Evolutionary conservation across 2,888 invertebrate species (phyloP), one percentile per base, ranked within the genome.

Genomic region (Epicampocera succincta): DNA sequence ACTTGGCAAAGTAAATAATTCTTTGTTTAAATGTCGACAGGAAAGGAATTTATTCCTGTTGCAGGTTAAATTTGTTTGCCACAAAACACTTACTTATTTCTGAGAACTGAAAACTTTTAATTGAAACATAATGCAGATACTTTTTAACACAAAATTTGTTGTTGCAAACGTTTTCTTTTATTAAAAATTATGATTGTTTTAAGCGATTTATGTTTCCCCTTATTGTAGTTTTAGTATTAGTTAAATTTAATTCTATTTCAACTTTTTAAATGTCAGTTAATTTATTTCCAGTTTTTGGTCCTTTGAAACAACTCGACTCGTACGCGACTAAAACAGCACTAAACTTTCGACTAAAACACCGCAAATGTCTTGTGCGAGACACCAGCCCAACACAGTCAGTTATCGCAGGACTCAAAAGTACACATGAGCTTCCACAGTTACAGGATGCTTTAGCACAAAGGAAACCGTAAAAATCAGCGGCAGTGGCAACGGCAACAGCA

Each of bases 291-390:
- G 21, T 54, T 71, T 40, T 78, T 75, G 48, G 12, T 74, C 11
- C 44, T 78, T 60, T 61, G 33, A 54, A 75, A 56, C 71, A 82
- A 78, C 78, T 78, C 60, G 65, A 75, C 78, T 82, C 71, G 78
- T 61, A 78, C 58, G 60, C 78, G 82, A 60, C 82, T 82, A 78
- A 75, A 78, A 82, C 71, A 82, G 78, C 71, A 82, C 82, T 82
- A 60, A 82, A 82, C 78, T 60, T 74, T 63, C 40, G 52, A 1
- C 54, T 66, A 33, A 61, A 78, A 78, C 21, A 60, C 69, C 60
- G 60, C 52, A 60, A 82, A 61, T 66, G 52, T 71, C 46, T 78
- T 71, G 71, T 74, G 60, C 44, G 25, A 73, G 61, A 21, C 58
- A 54, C 38, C 38, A 74, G 56, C 61, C 42, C 50, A 33, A 33